Conservation (phyloP, 2,113 vertebrate genomes). For the Poecile atricapillus region DNA sequence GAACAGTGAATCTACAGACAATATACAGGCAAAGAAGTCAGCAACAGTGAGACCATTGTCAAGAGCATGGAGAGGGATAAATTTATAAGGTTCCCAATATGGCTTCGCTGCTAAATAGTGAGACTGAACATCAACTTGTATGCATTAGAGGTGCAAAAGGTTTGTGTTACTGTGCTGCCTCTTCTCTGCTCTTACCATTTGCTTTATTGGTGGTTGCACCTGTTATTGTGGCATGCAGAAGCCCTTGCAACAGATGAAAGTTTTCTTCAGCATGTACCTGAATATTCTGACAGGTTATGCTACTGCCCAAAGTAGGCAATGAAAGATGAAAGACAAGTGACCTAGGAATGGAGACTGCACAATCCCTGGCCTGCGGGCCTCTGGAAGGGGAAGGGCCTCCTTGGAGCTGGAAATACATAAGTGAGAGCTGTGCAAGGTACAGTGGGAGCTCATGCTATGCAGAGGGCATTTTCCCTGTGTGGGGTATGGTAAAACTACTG, state of each 20-base stretch:
- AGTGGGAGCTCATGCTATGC: neutral
- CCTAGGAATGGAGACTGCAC: neutral
- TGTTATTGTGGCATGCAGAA: neutral
- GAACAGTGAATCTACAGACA: neutral
- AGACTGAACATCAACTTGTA: neutral
- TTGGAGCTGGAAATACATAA: neutral
- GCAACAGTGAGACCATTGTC: neutral
- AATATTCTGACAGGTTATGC: neutral
- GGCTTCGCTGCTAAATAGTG: neutral
- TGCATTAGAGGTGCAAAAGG: neutral
- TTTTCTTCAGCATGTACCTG: neutral
- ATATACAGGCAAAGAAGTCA: neutral
- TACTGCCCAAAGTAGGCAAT: neutral
- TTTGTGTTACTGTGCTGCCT: neutral
- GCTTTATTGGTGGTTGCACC: neutral
- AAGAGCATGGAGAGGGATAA: neutral
- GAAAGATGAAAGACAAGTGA: neutral
- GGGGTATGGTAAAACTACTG: neutral
- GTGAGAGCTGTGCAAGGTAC: neutral
- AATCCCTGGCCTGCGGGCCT: neutral
- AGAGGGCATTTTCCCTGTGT: neutral
- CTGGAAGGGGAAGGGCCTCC: neutral
- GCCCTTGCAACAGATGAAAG: neutral
- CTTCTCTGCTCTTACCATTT: neutral
- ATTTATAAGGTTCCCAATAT: neutral